phyloP scores from a whole-genome alignment of 92 coral and sea anemone genomes.

The Actinostola sp. region DNA sequence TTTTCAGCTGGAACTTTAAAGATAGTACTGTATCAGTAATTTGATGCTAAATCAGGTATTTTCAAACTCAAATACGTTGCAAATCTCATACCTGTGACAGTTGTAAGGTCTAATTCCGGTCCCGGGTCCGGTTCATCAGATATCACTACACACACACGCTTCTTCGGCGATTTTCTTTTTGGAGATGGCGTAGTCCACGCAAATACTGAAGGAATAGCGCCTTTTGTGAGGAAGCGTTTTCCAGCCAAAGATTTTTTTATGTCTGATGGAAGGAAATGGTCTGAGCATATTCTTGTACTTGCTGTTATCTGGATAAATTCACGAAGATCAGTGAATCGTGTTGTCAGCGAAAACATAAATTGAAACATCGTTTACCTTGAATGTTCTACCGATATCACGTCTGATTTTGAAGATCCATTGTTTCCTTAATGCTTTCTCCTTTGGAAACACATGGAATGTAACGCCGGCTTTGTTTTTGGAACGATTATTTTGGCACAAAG shows the following conservation, averaged over 20 bases:
- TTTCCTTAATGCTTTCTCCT: slow-evolving; percentile 25
- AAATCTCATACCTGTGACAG: not conserved
- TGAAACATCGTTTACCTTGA: no score
- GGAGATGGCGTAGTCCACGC: not conserved
- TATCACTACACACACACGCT: not conserved
- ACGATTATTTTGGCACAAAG: slow-evolving; percentile 39
- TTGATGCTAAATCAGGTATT: no score
- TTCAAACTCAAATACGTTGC: no score
- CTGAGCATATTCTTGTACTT: slow-evolving; percentile 24
- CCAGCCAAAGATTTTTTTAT: slow-evolving; percentile 26
- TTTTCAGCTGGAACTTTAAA: no score
- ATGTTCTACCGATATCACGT: slow-evolving; percentile 28
- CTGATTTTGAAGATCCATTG: slow-evolving; percentile 37
- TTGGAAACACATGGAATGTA: slow-evolving; percentile 37
- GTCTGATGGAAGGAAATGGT: slow-evolving; percentile 26
- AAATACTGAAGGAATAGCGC: slow-evolving; percentile 32
- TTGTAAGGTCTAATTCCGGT: not conserved
- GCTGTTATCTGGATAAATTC: slow-evolving; percentile 18
- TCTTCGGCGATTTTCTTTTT: slow-evolving; percentile 1
- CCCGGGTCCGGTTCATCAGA: not conserved
- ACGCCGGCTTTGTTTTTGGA: slow-evolving; percentile 16
- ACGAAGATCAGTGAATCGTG: not conserved
- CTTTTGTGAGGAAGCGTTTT: slow-evolving; percentile 12
- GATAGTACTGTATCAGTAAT: no score
- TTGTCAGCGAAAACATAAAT: no score